phyloP scores from a whole-genome alignment of 2,113 vertebrate species.

The Apteryx owenii region DNA sequence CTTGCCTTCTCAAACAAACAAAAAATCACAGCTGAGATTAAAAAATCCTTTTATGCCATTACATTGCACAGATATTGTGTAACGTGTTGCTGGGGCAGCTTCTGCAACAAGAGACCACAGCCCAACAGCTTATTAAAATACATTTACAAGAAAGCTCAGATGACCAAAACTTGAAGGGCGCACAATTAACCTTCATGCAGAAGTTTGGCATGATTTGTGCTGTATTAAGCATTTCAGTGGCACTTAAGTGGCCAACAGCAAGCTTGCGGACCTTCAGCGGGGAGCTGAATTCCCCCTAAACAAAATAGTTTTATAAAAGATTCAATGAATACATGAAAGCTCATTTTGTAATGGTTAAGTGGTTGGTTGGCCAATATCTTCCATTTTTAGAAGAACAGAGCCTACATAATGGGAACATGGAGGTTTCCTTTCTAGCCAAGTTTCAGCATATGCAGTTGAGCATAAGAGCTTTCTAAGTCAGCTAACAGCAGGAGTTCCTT shows the following conservation, averaged over 20 bases:
- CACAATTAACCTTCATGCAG: neutral
- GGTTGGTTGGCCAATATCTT: neutral
- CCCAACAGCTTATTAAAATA: neutral
- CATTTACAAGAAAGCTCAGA: neutral
- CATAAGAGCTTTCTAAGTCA: neutral
- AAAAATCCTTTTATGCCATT: neutral
- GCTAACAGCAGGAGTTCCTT: slow-evolving; percentile 7
- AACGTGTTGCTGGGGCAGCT: neutral
- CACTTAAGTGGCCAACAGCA: neutral
- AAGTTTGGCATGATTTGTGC: neutral
- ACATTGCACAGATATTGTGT: neutral
- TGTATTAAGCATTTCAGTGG: neutral
- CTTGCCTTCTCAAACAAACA: neutral
- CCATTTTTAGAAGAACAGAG: neutral
- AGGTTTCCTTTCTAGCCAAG: neutral
- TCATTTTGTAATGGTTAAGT: neutral
- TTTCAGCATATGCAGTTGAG: slow-evolving; percentile 9
- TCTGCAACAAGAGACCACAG: neutral
- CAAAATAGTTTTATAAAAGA: neutral
- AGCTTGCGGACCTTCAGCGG: neutral
- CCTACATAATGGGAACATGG: neutral
- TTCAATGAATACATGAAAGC: neutral
- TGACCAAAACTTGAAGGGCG: neutral
- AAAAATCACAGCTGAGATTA: neutral
- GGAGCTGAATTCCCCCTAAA: neutral